Conservation (phyloP, 2,113 vertebrate species). For the Rafetus swinhoei region DNA sequence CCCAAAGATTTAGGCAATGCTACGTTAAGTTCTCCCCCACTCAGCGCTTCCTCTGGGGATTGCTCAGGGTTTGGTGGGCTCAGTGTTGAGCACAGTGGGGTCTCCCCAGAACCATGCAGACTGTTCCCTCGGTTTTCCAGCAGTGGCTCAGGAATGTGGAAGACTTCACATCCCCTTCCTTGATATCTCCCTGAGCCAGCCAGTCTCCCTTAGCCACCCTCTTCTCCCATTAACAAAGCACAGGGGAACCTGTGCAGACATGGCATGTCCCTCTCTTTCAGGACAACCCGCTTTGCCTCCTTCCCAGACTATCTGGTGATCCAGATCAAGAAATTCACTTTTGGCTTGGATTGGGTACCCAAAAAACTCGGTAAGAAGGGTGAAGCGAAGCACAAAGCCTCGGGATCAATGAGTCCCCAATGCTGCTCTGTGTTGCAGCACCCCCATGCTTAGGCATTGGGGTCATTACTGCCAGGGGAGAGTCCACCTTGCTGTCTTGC, state of each 20-base stretch:
- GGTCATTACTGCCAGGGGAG: background rate
- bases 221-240: background rate
- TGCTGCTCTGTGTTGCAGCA: background rate
- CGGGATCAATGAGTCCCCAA: background rate
- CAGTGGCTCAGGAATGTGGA: background rate
- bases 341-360: conserved; percentile 98
- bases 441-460: background rate
- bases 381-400: background rate
- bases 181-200: background rate
- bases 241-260: background rate
- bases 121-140: background rate
- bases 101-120: background rate
- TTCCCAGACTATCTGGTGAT: conserved; percentile 98
- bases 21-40: background rate
- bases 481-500: background rate
- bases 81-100: background rate
- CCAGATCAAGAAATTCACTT: conserved; percentile 99
- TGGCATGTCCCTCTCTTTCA: conserved; percentile 60
- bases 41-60: background rate
- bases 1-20: background rate
- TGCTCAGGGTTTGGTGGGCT: background rate
- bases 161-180: background rate
- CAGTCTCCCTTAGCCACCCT: background rate
- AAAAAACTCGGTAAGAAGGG: conserved; percentile 94
- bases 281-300: conserved; percentile 96